A percentile compares a stretch with the other conserved stretches of the same genome.
phyloP scores from a whole-genome alignment of 2,888 invertebrate genomes.

The Lordiphosa andalusiaca region DNA sequence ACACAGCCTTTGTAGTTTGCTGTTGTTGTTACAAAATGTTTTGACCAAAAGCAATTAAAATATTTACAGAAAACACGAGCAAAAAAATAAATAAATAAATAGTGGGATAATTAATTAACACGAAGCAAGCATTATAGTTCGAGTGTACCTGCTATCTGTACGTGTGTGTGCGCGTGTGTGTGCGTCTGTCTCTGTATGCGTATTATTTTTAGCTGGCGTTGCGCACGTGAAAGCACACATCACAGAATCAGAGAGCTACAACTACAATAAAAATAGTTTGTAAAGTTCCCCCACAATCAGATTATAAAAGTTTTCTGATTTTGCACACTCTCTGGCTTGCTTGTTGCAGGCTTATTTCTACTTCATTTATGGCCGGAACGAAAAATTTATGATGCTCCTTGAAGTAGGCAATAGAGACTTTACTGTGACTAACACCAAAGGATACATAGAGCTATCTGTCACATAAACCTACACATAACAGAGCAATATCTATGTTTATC shows the following conservation, averaged over 20 bases:
- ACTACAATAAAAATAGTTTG: slow-evolving; percentile 17
- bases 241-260: slow-evolving; percentile 16
- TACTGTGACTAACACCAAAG: too few species aligned
- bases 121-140: slow-evolving; percentile 45
- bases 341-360: too few species aligned
- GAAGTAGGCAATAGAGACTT: too few species aligned
- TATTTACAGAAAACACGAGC: slow-evolving; percentile 44
- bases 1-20: slow-evolving; percentile 25
- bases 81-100: slow-evolving; percentile 15
- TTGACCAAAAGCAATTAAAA: slow-evolving; percentile 61
- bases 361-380: too few species aligned
- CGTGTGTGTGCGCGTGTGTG: background rate
- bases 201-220: slow-evolving; percentile 50
- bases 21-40: slow-evolving; percentile 22
- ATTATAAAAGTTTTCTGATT: slow-evolving; percentile 19
- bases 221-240: slow-evolving; percentile 58
- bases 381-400: too few species aligned
- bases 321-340: background rate
- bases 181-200: slow-evolving; percentile 13
- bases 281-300: slow-evolving; percentile 29
- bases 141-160: slow-evolving; percentile 12
- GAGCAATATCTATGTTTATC: too few species aligned
- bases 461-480: too few species aligned
- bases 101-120: slow-evolving; percentile 62
- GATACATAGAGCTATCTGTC: too few species aligned